Percentiles rank a stretch among this genome's conserved stretches.
Conservation (phyloP, 2,888 invertebrate genomes). For the Lasiommata megera region DNA sequence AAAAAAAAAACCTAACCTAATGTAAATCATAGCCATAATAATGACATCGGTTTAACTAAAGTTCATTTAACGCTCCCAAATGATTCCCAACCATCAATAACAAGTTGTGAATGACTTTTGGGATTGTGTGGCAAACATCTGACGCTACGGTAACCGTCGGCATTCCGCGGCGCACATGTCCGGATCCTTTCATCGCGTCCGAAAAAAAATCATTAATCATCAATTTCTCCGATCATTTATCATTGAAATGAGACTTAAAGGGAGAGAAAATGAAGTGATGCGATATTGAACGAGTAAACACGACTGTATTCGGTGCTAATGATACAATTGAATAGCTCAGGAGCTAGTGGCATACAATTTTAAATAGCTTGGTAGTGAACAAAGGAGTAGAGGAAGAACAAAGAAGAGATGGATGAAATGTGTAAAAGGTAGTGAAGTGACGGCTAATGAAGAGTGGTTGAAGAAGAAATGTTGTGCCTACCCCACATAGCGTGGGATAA, state of each 20-base stretch:
- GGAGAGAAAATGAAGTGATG: constrained; percentile 78
- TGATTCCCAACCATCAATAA: constrained; percentile 63
- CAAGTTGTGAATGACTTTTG: constrained; percentile 66
- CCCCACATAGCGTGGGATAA: no score
- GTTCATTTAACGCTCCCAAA: constrained; percentile 26
- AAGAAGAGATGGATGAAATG: no score
- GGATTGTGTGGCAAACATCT: constrained; percentile 71
- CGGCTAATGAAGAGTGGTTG: no score
- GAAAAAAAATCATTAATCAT: constrained; percentile 64
- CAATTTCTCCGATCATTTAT: constrained; percentile 65
- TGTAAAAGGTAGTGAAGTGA: no score
- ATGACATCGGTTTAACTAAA: no score
- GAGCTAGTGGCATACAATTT: neutral
- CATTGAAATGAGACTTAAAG: constrained; percentile 79
- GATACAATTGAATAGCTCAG: constrained; percentile 57
- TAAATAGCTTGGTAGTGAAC: neutral
- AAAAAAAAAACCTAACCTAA: no score
- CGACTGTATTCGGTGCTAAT: constrained; percentile 58
- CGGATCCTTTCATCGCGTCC: constrained; percentile 66
- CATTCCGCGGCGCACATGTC: constrained; percentile 65
- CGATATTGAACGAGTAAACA: constrained; percentile 67
- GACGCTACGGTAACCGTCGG: constrained; percentile 53
- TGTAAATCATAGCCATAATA: no score
- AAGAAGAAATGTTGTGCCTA: no score
- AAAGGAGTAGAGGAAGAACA: no score